phyloP scores from a whole-genome alignment of 2,888 invertebrate genomes.

The Cephus rjabovi region DNA sequence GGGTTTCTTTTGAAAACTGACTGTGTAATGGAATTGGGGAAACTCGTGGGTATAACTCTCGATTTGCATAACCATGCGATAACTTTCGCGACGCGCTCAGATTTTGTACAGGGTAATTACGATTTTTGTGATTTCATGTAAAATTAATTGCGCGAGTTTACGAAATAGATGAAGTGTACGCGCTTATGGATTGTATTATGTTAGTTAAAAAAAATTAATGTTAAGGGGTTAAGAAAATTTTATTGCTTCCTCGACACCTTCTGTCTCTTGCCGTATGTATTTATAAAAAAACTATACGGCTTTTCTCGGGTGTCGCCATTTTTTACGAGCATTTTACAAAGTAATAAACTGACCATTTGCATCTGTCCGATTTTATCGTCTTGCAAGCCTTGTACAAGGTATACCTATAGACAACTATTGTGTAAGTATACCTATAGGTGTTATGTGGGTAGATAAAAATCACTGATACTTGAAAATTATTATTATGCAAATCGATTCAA shows the following conservation, averaged over 20 bases:
- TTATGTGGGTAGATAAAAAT: neutral
- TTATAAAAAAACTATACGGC: neutral
- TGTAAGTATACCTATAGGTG: neutral
- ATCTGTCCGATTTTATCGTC: neutral
- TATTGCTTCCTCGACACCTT: neutral
- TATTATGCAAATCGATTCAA: neutral
- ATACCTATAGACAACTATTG: neutral
- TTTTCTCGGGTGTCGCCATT: neutral
- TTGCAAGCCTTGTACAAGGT: neutral
- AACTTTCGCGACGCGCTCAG: neutral
- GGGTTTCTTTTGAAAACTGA: neutral
- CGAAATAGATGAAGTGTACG: neutral
- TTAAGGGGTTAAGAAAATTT: neutral
- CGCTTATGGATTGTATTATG: neutral
- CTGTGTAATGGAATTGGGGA: neutral
- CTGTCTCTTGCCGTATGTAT: neutral
- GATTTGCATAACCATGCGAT: conserved; percentile 2
- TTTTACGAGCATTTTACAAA: neutral
- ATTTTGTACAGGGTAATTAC: neutral
- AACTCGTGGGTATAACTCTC: neutral
- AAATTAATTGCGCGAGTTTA: neutral
- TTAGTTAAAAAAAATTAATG: neutral
- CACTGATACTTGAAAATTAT: neutral
- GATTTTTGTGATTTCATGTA: neutral
- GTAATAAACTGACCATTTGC: neutral